Conservation (phyloP, 2,113 vertebrate species). For the Synchiropus splendidus region DNA sequence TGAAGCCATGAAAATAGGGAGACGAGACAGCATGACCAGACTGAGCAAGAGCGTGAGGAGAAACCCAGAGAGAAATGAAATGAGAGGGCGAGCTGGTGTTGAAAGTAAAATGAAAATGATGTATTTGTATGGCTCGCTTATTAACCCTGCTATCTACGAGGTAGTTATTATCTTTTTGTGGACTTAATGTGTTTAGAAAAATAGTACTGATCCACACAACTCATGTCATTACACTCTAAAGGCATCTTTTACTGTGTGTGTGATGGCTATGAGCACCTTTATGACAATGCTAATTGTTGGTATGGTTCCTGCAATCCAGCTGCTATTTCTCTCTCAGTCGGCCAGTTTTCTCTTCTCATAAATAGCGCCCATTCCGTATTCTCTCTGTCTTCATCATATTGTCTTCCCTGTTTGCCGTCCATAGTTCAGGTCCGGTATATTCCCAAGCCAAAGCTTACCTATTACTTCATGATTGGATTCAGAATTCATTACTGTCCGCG, state of each 20-base stretch:
- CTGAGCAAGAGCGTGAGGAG: slow-evolving; percentile 36
- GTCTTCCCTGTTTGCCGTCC: slow-evolving; percentile 7
- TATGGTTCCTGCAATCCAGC: no score
- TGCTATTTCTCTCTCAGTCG: no score
- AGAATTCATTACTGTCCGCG: slow-evolving; percentile 38
- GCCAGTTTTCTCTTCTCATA: no score
- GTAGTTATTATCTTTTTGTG: slow-evolving; percentile 52
- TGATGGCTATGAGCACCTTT: no score
- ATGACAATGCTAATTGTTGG: no score
- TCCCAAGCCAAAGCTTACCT: slow-evolving; percentile 36
- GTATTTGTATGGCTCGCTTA: slow-evolving; percentile 41
- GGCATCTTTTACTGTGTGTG: no score
- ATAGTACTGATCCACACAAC: no score
- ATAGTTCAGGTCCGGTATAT: slow-evolving; percentile 23
- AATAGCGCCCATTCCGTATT: no score
- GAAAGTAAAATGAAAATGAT: slow-evolving; percentile 69
- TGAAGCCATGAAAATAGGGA: slow-evolving; percentile 54
- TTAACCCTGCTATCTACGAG: slow-evolving; percentile 60
- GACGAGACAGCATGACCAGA: slow-evolving; percentile 43
- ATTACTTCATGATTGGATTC: slow-evolving; percentile 43
- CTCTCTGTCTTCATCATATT: slow-evolving; percentile 15
- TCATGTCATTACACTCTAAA: no score
- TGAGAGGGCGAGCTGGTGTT: slow-evolving; percentile 45
- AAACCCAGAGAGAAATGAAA: slow-evolving; percentile 32
- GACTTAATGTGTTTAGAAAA: no score